Percentiles rank a stretch among this genome's conserved stretches.
These are phyloP conservation scores for Amblyornis subalaris DNA, from an alignment of 2,113 vertebrate genomes.

Conservation along the genomic window DNA sequence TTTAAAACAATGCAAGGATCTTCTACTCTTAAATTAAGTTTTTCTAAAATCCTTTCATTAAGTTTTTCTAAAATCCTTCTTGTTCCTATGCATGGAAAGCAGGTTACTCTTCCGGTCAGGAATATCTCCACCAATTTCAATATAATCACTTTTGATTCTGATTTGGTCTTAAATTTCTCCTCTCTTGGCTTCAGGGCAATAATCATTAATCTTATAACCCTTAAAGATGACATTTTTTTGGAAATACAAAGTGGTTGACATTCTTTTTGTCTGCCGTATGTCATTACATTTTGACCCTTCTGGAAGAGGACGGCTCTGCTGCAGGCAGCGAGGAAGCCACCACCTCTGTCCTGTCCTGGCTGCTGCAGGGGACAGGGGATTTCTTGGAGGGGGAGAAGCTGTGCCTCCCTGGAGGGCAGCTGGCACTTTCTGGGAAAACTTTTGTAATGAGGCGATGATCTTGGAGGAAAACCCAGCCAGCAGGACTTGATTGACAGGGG, in stretches of 20 bases:
- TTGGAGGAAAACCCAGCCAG: background rate
- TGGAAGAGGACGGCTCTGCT: background rate
- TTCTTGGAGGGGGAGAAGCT: background rate
- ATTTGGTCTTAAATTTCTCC: conserved; percentile 2
- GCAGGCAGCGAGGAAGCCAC: background rate
- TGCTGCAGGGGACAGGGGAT: background rate
- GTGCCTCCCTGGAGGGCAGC: background rate
- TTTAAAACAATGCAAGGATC: background rate
- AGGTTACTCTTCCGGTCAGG: background rate
- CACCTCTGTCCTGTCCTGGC: background rate
- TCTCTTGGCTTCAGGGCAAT: background rate
- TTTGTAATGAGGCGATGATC: background rate
- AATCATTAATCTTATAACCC: background rate
- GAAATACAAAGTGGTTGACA: background rate
- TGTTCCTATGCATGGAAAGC: background rate
- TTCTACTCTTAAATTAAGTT: background rate
- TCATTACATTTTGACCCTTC: background rate
- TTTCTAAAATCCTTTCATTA: background rate
- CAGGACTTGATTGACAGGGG: background rate
- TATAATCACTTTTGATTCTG: background rate
- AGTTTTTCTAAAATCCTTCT: background rate
- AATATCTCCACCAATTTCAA: background rate
- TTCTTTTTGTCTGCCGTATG: background rate
- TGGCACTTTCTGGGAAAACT: background rate
- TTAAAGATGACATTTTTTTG: background rate